A percentile compares a stretch with the other conserved stretches of the same genome.
Conservation (phyloP, 2,113 vertebrate species). For the Semnornis frantzii region DNA sequence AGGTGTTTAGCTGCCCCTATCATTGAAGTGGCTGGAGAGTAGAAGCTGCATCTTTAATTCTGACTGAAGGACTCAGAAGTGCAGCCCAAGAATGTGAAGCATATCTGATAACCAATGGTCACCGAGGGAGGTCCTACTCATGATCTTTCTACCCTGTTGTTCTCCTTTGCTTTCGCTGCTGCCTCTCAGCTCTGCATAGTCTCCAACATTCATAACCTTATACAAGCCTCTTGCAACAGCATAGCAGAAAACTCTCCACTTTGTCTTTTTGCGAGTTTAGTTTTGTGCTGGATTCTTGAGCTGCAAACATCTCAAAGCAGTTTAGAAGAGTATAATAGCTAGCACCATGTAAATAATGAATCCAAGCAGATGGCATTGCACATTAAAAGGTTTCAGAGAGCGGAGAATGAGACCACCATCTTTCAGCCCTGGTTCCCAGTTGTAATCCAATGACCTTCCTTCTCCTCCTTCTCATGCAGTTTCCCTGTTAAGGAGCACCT, state of each 20-base stretch:
- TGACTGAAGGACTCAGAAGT: not conserved
- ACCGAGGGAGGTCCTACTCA: not conserved
- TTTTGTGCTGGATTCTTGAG: not conserved
- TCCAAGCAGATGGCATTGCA: not conserved
- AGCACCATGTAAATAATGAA: not conserved
- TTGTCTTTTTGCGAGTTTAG: not conserved
- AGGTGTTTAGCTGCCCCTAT: not conserved
- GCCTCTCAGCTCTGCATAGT: not conserved
- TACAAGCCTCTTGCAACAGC: not conserved
- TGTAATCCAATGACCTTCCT: not conserved
- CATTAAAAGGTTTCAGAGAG: not conserved
- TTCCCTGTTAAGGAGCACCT: not conserved
- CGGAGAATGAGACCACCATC: accelerated
- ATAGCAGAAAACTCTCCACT: not conserved
- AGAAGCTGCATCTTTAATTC: not conserved
- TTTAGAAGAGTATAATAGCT: not conserved
- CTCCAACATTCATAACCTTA: not conserved
- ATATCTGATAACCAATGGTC: not conserved
- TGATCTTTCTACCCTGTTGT: not conserved
- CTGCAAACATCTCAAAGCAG: not conserved
- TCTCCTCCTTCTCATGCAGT: not conserved
- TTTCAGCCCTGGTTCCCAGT: not conserved
- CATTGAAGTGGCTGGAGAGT: not conserved
- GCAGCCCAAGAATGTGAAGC: accelerated
- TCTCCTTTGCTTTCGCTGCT: not conserved